Base-by-base conservation (phyloP, 2,797 vertebrate genomes). In the Chaunax sp. region DNA sequence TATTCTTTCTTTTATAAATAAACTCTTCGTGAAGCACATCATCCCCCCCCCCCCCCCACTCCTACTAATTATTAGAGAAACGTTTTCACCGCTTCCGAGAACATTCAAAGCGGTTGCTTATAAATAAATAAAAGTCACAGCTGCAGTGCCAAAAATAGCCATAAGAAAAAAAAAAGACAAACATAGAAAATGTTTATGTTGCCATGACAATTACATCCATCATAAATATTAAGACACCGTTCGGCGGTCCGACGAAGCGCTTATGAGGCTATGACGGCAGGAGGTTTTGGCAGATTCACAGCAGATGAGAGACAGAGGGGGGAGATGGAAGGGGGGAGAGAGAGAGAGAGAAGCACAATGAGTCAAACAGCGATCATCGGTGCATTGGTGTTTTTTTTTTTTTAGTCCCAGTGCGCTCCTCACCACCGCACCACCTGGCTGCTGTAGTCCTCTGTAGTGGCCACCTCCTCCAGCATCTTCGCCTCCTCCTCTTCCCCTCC, bases 371-470 rank as follows among this genome's bases (percentile, higher is more conserved):
- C 49, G 0, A 11, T 57, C 64, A 67, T 77, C 69, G 16, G 66
- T 15, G 25, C 35, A 10, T 22, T 46, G 33, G 51, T 69, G 64
- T n/a, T n/a, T n/a, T n/a, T n/a, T n/a, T n/a, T n/a, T 15, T 50
- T 41, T 16, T 9, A 56, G 38, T 33, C 38, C 52, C 65, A 33
- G 44, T 25, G 19, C 12, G 23, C 51, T 94, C 93, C 65, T 97
- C 94, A 98, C 97, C 97, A 98, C 78, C 95, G 93, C 79, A 95
- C 95, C n/a, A 98, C 96, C 85, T 98, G 96, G 88, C 96, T 97
- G 25, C 96, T 96, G 85, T 98, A 98, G 94, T 98, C 96, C 92
- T 98, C 96, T 1, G 96, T 97, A 73, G 96, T 93, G 3, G 91
- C 78, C 0, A 68, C 79, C 47, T 64, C 86, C 65, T 67, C 69